Percentiles rank a stretch among this genome's conserved stretches.
These are phyloP conservation scores for Dolichopus griseipennis DNA, from an alignment of 2,888 invertebrate species.

Conservation along the genomic window DNA sequence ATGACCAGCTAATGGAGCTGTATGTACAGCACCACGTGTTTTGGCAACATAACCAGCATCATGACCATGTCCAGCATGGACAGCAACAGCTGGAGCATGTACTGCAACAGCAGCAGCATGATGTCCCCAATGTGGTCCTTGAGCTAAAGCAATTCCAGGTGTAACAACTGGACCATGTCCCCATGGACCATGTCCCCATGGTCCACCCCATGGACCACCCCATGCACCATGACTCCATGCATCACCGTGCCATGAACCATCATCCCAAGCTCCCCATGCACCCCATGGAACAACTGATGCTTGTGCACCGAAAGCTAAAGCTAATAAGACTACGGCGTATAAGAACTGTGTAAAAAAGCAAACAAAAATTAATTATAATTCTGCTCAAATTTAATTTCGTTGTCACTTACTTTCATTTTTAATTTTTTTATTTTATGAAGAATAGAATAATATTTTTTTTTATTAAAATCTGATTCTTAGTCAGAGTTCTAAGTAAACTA, in stretches of 20 bases:
- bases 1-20: constrained; percentile 45
- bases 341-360: constrained; percentile 27
- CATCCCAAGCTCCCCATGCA: constrained; percentile 23
- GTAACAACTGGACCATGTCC: constrained; percentile 36
- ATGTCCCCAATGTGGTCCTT: constrained; percentile 28
- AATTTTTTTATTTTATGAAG: constrained; percentile 19
- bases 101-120: constrained; percentile 20
- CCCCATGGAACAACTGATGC: constrained; percentile 31
- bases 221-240: constrained; percentile 9
- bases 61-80: constrained; percentile 19
- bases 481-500: constrained; percentile 1
- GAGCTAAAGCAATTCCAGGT: constrained; percentile 39
- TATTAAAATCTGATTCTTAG: neutral
- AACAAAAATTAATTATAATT: constrained; percentile 4
- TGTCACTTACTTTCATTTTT: constrained; percentile 34
- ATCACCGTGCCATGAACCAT: neutral
- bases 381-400: neutral
- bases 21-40: constrained; percentile 45
- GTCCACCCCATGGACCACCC: constrained; percentile 9
- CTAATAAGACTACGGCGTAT: constrained; percentile 34
- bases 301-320: constrained; percentile 36
- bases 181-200: constrained; percentile 25
- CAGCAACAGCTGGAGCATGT: constrained; percentile 24
- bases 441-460: constrained; percentile 18
- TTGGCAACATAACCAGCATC: constrained; percentile 36